Base-by-base conservation (phyloP, 2,113 vertebrate genomes). In the Sphyrna mokarran region DNA sequence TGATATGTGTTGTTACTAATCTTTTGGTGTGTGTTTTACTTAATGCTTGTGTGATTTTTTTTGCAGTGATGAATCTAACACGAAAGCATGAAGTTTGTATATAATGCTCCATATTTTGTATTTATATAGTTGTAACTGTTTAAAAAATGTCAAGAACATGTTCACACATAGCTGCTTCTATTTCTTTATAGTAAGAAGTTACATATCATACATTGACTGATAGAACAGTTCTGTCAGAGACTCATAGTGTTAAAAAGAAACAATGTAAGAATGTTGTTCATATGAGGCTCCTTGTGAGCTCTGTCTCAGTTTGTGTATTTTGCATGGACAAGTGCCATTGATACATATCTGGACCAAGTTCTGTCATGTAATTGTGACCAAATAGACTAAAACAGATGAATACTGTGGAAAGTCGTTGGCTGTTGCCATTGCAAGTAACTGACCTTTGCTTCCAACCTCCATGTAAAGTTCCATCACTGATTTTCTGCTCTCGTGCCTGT, bases 41-140 rank as follows among this genome's bases (percentile, higher is more conserved):
- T 96, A 66, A 95, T 96, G 80, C 95, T 83, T 97, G 96, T 97
- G 37, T 97, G 95, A 97, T 96, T 97, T 96, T 97, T 98, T 96
- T 98, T 99, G 98, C 99, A 99, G 99, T 99, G 99, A 99, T 98
- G 98, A 97, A 97, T 98, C 98, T 99, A 99, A 99, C 98, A 97
- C 96, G 97, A 97, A 97, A 98, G 99, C 99, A 99, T 99, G 99
- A 98, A 99, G 98, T 98, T 98, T 99, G 98, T 99, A 99, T 98
- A 99, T 99, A 99, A 98, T 97, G 98, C 97, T 98, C 98, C 97
- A 97, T 97, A 97, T 98, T 98, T 98, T 98, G 98, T 99, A 99
- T 99, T 99, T 99, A 99, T 93, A 93, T 99, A 98, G 98, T 98
- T 98, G 98, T 98, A 97, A 98, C 98, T 96, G 96, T 97, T 97